phyloP scores from a whole-genome alignment of 2,113 vertebrate genomes.

The Aegotheles bennettii region DNA sequence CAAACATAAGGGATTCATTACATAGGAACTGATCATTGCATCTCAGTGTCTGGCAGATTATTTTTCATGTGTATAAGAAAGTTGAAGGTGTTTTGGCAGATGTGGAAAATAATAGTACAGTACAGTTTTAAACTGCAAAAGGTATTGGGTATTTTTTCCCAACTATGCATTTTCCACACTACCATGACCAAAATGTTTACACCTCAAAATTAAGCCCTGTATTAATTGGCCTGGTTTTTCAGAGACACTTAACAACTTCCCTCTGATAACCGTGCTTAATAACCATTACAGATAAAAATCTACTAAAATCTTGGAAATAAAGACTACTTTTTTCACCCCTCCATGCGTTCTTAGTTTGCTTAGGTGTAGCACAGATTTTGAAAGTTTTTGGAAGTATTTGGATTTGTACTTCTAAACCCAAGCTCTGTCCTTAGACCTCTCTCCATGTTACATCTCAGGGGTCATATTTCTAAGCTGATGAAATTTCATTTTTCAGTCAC shows the following conservation, averaged over 20 bases:
- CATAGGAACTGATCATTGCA: background rate
- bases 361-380: background rate
- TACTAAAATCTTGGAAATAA: background rate
- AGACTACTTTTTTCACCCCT: background rate
- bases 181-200: background rate
- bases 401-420: background rate
- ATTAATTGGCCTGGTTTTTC: background rate
- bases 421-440: background rate
- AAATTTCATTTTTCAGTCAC: background rate
- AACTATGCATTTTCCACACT: background rate
- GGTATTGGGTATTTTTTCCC: background rate
- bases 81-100: background rate
- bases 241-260: background rate
- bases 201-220: background rate
- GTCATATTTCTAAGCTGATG: background rate
- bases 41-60: background rate
- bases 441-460: background rate
- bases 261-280: background rate
- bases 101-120: background rate
- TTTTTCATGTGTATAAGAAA: background rate
- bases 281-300: background rate
- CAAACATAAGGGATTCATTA: background rate
- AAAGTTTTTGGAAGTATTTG: background rate
- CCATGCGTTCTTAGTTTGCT: background rate
- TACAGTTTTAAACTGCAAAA: background rate